Evolutionary conservation across 2,113 vertebrate species (phyloP).

Genomic region (Ailurus styani): DNA sequence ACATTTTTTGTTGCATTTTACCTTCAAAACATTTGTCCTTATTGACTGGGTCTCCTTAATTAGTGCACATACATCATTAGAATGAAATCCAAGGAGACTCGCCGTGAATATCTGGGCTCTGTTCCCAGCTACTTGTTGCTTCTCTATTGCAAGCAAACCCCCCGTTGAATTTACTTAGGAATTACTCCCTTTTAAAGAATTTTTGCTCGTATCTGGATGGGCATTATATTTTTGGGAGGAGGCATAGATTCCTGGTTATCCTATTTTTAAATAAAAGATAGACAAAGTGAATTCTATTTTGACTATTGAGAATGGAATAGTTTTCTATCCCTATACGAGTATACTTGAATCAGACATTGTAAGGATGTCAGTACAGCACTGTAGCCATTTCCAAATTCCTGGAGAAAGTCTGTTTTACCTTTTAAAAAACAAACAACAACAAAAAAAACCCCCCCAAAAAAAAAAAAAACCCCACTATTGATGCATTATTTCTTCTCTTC

Average conservation of each 20-base stretch:
- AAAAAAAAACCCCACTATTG: neutral
- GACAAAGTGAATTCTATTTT: conserved; percentile 80
- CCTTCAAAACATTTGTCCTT: conserved; percentile 77
- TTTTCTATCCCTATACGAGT: conserved; percentile 85
- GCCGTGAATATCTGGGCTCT: conserved; percentile 28
- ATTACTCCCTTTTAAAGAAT: conserved; percentile 56
- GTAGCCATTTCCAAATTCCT: conserved; percentile 73
- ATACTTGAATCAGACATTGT: conserved; percentile 87
- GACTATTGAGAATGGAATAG: conserved; percentile 79
- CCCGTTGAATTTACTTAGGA: conserved; percentile 33
- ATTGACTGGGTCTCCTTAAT: conserved; percentile 40
- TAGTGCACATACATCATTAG: conserved; percentile 64
- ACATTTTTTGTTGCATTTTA: conserved; percentile 44
- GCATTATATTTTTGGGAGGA: conserved; percentile 62
- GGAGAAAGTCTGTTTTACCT: conserved; percentile 57
- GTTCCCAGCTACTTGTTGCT: conserved; percentile 30
- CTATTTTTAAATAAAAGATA: conserved; percentile 76
- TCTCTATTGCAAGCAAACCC: conserved; percentile 52
- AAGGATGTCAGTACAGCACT: conserved; percentile 78
- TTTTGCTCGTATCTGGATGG: conserved; percentile 44
- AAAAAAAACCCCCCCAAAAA: too few relatives aligned
- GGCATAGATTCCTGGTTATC: conserved; percentile 65
- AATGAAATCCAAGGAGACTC: conserved; percentile 35
- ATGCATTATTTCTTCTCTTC: neutral
- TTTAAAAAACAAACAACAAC: neutral